phyloP scores from a whole-genome alignment of 2,888 invertebrate species.

The Tetragonula carbonaria region DNA sequence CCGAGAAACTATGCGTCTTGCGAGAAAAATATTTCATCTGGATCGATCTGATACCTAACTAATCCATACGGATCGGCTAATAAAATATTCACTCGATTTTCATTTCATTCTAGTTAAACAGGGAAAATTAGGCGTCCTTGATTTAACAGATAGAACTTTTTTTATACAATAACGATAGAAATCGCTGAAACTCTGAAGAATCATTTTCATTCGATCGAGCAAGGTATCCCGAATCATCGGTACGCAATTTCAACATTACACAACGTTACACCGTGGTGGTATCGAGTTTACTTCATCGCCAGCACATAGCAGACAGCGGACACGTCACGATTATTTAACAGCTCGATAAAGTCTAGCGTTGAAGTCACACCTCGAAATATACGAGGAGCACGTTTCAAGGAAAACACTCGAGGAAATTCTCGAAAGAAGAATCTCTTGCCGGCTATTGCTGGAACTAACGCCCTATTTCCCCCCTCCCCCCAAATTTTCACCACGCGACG shows the following conservation, averaged over 20 bases:
- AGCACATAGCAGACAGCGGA: conserved; percentile 18
- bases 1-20: too few species aligned
- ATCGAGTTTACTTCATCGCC: conserved; percentile 6
- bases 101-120: too few species aligned
- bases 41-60: too few species aligned
- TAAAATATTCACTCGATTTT: too few species aligned
- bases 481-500: not conserved
- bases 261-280: not conserved
- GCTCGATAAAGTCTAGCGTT: conserved; percentile 46
- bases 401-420: too few species aligned
- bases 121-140: too few species aligned
- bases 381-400: conserved; percentile 21
- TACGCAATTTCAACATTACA: conserved; percentile 27
- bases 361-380: conserved; percentile 60
- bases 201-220: not conserved
- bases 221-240: not conserved
- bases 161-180: too few species aligned
- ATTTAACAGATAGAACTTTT: too few species aligned
- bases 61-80: too few species aligned
- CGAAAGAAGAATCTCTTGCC: not conserved
- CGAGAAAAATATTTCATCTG: too few species aligned
- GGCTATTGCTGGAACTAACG: conserved; percentile 47
- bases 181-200: not conserved
- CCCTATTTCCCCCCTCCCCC: conserved; percentile 36
- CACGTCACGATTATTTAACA: conserved; percentile 48